A percentile compares a stretch with the other conserved stretches of the same genome.
These are phyloP conservation scores for Polyommatus icarus DNA, from an alignment of 2,888 invertebrate species.

Conservation along the genomic window DNA sequence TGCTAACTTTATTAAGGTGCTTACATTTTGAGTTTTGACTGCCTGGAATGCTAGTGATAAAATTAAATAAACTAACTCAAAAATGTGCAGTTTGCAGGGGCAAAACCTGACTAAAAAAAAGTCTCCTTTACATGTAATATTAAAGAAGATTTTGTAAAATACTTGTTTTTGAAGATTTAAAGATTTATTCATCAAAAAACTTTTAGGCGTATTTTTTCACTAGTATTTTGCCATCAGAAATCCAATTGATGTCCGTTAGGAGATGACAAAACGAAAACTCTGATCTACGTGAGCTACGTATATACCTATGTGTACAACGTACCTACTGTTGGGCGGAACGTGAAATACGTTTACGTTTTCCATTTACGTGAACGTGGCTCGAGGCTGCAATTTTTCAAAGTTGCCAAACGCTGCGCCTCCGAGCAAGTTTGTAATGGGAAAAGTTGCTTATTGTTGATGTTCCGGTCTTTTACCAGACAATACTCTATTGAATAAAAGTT, in stretches of 20 bases:
- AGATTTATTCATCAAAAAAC: not conserved
- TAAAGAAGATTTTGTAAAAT: too few species aligned
- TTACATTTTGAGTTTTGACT: too few species aligned
- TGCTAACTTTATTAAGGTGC: too few species aligned
- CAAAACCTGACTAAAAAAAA: too few species aligned
- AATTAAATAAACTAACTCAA: too few species aligned
- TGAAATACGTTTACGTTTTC: conserved; percentile 3
- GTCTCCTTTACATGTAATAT: too few species aligned
- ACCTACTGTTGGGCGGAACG: not conserved
- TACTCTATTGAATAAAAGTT: not conserved
- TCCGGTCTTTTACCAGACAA: not conserved
- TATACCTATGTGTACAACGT: not conserved
- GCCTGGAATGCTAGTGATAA: too few species aligned
- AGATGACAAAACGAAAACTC: not conserved
- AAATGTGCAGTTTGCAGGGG: too few species aligned
- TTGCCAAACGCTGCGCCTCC: not conserved
- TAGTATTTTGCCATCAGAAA: not conserved
- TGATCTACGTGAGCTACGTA: not conserved
- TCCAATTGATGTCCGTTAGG: not conserved
- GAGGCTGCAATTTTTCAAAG: conserved; percentile 16
- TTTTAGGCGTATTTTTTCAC: not conserved
- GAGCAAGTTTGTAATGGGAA: conserved; percentile 6
- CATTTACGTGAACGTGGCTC: conserved; percentile 14
- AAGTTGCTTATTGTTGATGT: conserved; percentile 8
- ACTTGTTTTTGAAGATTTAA: too few species aligned